phyloP scores from a whole-genome alignment of 2,797 vertebrate species.

The Tinamus major region DNA sequence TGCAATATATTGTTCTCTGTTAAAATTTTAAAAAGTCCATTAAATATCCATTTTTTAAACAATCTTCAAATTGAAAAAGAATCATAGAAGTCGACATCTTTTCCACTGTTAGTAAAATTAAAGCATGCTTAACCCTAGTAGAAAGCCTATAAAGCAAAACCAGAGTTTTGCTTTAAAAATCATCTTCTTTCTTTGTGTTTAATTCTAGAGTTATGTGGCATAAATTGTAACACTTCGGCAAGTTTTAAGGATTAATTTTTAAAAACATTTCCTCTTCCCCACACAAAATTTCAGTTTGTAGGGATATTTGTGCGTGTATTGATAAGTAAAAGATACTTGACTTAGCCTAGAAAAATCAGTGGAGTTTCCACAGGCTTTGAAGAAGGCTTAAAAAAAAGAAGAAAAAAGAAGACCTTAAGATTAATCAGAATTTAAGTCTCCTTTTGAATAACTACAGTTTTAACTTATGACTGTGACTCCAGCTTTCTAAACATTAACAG shows the following conservation, averaged over 20 bases:
- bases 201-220: not conserved
- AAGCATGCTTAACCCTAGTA: not conserved
- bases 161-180: not conserved
- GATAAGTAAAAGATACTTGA: accelerated
- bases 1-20: not conserved
- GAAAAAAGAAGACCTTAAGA: too few relatives aligned
- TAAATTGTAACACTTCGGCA: not conserved
- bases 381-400: too few relatives aligned
- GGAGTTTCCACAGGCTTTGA: not conserved
- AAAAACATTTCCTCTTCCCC: not conserved
- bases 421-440: not conserved
- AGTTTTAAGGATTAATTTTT: constrained; percentile 22
- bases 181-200: not conserved
- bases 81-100: not conserved
- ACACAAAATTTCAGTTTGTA: not conserved
- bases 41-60: not conserved
- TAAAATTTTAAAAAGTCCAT: not conserved
- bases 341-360: not conserved
- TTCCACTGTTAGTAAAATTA: constrained; percentile 5
- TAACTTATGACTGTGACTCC: not conserved
- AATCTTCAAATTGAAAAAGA: not conserved
- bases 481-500: not conserved
- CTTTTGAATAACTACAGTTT: not conserved
- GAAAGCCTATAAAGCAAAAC: not conserved
- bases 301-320: not conserved